Evolutionary conservation across 2,113 vertebrate species (phyloP).

Genomic region (Hippocampus barbouri): DNA sequence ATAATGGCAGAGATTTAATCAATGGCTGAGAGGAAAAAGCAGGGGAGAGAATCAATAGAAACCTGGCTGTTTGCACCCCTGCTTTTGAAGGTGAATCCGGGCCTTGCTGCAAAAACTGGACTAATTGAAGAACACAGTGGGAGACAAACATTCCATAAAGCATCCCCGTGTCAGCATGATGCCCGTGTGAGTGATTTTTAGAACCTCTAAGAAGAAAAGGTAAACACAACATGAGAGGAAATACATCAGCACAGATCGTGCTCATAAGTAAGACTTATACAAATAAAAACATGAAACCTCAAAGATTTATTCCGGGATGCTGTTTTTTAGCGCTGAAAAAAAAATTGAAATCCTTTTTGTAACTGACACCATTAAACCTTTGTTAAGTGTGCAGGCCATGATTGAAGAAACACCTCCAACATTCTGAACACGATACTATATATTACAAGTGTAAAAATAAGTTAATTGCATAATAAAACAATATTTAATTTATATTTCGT

Average conservation of each 20-base stretch:
- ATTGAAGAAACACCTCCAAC: too few species aligned
- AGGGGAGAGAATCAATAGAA: slow-evolving; percentile 70
- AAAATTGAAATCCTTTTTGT: too few species aligned
- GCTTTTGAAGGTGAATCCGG: slow-evolving; percentile 65
- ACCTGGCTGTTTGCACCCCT: slow-evolving; percentile 56
- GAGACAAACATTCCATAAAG: slow-evolving; percentile 60
- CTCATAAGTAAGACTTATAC: neutral
- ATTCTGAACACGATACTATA: too few species aligned
- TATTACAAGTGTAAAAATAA: too few species aligned
- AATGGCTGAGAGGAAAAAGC: slow-evolving; percentile 63
- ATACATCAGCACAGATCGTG: slow-evolving; percentile 20
- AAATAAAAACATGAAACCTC: neutral
- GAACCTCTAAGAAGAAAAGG: slow-evolving; percentile 35
- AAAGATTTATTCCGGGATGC: neutral
- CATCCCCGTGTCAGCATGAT: slow-evolving; percentile 55
- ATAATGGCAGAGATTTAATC: slow-evolving; percentile 71
- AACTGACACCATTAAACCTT: too few species aligned
- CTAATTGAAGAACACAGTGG: slow-evolving; percentile 67
- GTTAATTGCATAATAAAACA: too few species aligned
- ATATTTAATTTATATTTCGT: too few species aligned
- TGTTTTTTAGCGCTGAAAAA: neutral
- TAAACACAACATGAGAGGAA: slow-evolving; percentile 42
- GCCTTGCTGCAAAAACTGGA: slow-evolving; percentile 67
- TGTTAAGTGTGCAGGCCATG: too few species aligned
- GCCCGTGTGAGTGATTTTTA: slow-evolving; percentile 55